Evolutionary conservation across 2,888 invertebrate genomes (phyloP), one percentile per base, ranked within the genome.

Genomic region (Saturnia japonica): DNA sequence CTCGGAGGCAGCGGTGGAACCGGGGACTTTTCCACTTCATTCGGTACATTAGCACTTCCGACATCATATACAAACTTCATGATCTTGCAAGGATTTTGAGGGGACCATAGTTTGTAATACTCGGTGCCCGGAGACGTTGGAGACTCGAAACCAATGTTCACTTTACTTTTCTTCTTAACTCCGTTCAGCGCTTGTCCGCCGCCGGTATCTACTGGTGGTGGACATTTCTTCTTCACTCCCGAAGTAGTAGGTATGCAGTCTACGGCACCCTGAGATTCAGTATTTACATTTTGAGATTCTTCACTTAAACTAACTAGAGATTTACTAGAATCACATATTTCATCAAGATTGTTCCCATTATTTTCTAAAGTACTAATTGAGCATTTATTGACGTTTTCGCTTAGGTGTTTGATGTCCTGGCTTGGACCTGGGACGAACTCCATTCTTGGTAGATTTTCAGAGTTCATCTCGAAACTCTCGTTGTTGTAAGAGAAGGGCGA

Each of bases 1-100:
- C 96, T 94, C 47, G 97, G 97, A 66, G 97, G 97, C 66, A 97
- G 87, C 28, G 96, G 96, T 54, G 97, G 97, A 60, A 96, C 95
- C 28, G 93, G 94, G 8, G 96, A 96, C 72, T 97, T 96, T 74
- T 96, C 95, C 71, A 92, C 89, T 74, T 93, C 94, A 76, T 88
- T 93, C 71, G 89, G 88, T 75, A 91, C 87, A 74, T 86, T 90
- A 68, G 92, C 94, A 77, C 94, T 89, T 78, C 94, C 94, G n/a
- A 90, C 89, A 72, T 94, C 94, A 75, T 94, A 94, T 54, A 94
- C 93, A 73, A 94, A 94, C 81, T 94, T 94, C 94, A 94, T 94
- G 80, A 94, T 94, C 83, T 94, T 94, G 82, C 94, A 94, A 42
- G 95, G 94, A 84, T 95, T 95, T 82, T 95, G 95, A 77, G 95